phyloP scores from a whole-genome alignment of 2,888 invertebrate genomes.

The Dioctria linearis region DNA sequence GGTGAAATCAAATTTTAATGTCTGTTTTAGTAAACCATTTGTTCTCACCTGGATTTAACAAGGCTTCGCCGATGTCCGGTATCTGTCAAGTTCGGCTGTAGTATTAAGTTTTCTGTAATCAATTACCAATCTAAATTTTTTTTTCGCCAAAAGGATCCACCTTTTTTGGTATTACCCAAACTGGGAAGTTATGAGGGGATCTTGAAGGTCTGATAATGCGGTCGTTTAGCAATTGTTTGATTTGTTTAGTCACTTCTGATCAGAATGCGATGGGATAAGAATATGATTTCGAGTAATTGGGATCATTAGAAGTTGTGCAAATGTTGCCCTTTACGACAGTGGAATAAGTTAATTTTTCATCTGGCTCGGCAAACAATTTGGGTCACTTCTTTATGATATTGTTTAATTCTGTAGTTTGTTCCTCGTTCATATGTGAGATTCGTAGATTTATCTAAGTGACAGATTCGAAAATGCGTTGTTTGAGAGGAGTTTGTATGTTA shows the following conservation, averaged over 20 bases:
- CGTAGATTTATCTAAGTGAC: slow-evolving; percentile 5
- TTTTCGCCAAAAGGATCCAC: slow-evolving; percentile 45
- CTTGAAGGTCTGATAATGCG: slow-evolving; percentile 55
- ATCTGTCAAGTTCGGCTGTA: slow-evolving; percentile 5
- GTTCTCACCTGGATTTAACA: slow-evolving; percentile 23
- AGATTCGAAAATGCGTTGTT: slow-evolving; percentile 23
- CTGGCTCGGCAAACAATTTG: slow-evolving; percentile 16
- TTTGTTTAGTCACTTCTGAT: slow-evolving; percentile 53
- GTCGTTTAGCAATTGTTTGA: slow-evolving; percentile 50
- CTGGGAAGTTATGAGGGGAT: slow-evolving; percentile 59
- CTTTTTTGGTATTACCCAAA: background rate
- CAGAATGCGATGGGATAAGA: slow-evolving; percentile 52
- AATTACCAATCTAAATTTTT: slow-evolving; percentile 3
- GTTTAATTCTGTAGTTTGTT: background rate
- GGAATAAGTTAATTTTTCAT: slow-evolving; percentile 27
- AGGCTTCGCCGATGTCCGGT: slow-evolving; percentile 41
- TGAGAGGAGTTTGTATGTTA: slow-evolving; percentile 28
- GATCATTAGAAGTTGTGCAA: slow-evolving; percentile 47
- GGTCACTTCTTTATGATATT: background rate
- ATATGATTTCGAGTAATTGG: slow-evolving; percentile 54
- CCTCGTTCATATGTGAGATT: background rate
- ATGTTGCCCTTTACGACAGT: slow-evolving; percentile 54
- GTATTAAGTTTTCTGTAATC: slow-evolving; percentile 35
- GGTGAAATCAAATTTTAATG: slow-evolving; percentile 56
- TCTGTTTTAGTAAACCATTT: slow-evolving; percentile 47